These are phyloP conservation scores for Tiliacea aurago DNA, from an alignment of 2,888 invertebrate genomes.

Conservation along the genomic window DNA sequence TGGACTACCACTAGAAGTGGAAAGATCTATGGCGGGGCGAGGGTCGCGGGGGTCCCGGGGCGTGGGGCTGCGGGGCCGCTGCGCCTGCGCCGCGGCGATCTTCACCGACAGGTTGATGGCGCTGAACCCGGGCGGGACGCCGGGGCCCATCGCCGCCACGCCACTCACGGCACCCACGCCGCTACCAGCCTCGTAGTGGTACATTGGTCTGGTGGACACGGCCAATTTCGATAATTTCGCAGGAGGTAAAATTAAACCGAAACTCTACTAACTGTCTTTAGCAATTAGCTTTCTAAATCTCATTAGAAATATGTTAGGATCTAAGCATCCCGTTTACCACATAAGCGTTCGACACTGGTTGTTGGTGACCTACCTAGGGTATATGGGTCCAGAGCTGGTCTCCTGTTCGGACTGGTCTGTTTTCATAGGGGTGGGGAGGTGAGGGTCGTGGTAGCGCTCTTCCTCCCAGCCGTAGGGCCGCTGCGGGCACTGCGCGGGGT, in stretches of 20 bases:
- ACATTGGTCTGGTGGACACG: conserved; percentile 93
- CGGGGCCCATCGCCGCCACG: conserved; percentile 92
- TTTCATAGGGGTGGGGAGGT: conserved; percentile 92
- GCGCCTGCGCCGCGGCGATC: conserved; percentile 94
- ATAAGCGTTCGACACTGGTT: conserved; percentile 68
- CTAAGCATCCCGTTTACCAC: conserved; percentile 87
- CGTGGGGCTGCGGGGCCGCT: conserved; percentile 93
- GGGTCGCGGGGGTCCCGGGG: conserved; percentile 94
- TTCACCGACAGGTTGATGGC: conserved; percentile 96
- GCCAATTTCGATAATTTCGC: conserved; percentile 59
- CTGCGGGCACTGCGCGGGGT: conserved; percentile 88
- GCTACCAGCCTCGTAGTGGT: conserved; percentile 93
- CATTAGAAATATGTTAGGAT: conserved; percentile 55
- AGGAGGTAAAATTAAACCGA: conserved; percentile 55
- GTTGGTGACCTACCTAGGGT: conserved; percentile 91
- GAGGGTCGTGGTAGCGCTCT: conserved; percentile 91
- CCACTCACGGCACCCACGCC: conserved; percentile 91
- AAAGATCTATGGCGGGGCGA: conserved; percentile 96
- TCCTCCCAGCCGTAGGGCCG: conserved; percentile 90
- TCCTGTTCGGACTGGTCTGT: conserved; percentile 93
- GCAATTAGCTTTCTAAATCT: conserved; percentile 45
- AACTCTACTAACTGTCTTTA: conserved; percentile 51
- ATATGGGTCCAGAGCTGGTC: conserved; percentile 93
- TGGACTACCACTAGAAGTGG: conserved; percentile 96
- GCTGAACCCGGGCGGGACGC: conserved; percentile 94